phyloP scores from a whole-genome alignment of 2,888 invertebrate genomes.

The Philaethria dido region DNA sequence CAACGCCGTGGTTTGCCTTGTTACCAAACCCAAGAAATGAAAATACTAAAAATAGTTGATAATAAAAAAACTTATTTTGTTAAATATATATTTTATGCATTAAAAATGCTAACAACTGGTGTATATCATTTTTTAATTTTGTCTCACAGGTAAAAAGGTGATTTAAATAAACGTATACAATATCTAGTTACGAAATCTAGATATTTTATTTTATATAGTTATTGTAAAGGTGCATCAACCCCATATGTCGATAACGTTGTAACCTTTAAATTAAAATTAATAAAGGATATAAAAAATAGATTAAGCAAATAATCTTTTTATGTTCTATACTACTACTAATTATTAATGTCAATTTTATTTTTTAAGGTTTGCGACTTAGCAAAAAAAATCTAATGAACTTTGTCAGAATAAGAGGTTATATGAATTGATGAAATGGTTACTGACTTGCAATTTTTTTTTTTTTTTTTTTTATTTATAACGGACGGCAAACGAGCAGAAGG shows the following conservation, averaged over 20 bases:
- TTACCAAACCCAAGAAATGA: no score
- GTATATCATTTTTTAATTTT: not conserved
- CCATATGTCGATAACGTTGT: not conserved
- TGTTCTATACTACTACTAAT: no score
- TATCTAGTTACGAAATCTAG: not conserved
- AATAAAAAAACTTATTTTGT: no score
- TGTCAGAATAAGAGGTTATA: not conserved
- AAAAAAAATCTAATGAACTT: not conserved
- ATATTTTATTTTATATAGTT: not conserved
- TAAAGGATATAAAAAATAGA: not conserved
- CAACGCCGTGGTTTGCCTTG: no score
- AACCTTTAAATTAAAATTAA: not conserved
- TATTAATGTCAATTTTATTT: no score
- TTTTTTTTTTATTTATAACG: no score
- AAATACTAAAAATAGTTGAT: no score
- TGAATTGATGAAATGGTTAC: not conserved
- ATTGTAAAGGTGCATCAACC: not conserved
- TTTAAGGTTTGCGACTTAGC: not conserved
- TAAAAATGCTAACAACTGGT: not conserved
- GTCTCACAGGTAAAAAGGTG: not conserved
- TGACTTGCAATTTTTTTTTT: no score
- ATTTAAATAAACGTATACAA: not conserved
- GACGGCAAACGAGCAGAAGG: no score
- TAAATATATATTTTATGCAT: not conserved
- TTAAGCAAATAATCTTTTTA: no score